A percentile compares a stretch with the other conserved stretches of the same genome.
Conservation (phyloP, 2,797 vertebrate genomes). For the Halcyon leucocephala region DNA sequence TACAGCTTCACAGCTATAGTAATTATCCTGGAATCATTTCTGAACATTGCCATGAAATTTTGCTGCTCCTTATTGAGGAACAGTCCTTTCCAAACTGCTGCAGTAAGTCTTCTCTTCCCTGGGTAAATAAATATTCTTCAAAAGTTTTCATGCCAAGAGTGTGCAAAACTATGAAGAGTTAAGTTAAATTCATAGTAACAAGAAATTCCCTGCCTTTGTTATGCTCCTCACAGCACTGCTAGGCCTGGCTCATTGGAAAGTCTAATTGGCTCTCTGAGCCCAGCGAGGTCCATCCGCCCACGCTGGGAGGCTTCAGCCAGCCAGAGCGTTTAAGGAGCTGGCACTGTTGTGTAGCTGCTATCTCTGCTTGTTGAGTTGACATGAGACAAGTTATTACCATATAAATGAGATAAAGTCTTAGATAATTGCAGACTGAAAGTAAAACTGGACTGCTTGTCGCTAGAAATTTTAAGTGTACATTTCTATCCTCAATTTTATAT, state of each 20-base stretch:
- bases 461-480: slow-evolving; percentile 51
- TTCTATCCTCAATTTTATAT: not conserved
- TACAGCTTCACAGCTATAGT: not conserved
- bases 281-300: not conserved
- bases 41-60: not conserved
- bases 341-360: slow-evolving; percentile 35
- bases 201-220: not conserved
- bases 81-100: not conserved
- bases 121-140: not conserved
- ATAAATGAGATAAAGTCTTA: slow-evolving; percentile 82
- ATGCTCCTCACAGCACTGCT: not conserved
- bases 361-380: slow-evolving; percentile 58
- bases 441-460: slow-evolving; percentile 58
- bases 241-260: slow-evolving; percentile 30
- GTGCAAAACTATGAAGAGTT: not conserved
- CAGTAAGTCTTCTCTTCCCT: not conserved
- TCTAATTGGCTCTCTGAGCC: not conserved
- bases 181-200: not conserved
- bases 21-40: not conserved
- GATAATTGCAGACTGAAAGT: slow-evolving; percentile 79
- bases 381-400: slow-evolving; percentile 81
- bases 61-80: not conserved
- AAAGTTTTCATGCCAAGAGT: not conserved
- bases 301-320: not conserved
- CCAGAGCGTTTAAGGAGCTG: not conserved